phyloP scores from a whole-genome alignment of 92 coral and sea anemone genomes.

The Metridium senile region DNA sequence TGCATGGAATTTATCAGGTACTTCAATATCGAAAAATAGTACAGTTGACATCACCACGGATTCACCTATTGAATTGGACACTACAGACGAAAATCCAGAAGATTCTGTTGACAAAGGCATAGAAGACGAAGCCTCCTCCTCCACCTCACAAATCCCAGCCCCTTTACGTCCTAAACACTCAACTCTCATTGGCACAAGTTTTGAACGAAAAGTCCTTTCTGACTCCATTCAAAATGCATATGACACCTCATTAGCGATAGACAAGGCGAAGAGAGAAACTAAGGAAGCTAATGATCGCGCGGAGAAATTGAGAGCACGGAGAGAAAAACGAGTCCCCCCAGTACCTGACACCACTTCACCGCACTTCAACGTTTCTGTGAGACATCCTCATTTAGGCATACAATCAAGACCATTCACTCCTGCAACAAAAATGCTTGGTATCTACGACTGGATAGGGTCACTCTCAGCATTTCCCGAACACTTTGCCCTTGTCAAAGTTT shows the following conservation, averaged over 20 bases:
- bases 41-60: not conserved
- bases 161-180: no score
- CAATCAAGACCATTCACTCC: constrained; percentile 26
- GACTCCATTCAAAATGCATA: constrained; percentile 34
- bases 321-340: constrained; percentile 22
- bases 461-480: constrained; percentile 40
- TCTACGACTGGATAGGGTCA: constrained; percentile 57
- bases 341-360: constrained; percentile 15
- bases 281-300: constrained; percentile 1
- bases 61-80: not conserved
- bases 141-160: no score
- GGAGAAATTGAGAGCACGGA: constrained; percentile 30
- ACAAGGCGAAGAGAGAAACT: constrained; percentile 29
- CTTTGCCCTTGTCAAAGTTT: constrained; percentile 6
- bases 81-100: not conserved
- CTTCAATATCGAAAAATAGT: not conserved
- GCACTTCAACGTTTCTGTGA: constrained; percentile 32
- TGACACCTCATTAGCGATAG: constrained; percentile 28
- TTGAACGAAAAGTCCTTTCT: constrained; percentile 30
- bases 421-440: constrained; percentile 10
- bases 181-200: constrained; percentile 42
- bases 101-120: not conserved
- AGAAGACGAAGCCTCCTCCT: not conserved
- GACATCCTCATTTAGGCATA: constrained; percentile 45
- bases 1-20: not conserved